Conservation (phyloP, 1,140 invertebrate genomes). For the Pogonus chalceus region DNA sequence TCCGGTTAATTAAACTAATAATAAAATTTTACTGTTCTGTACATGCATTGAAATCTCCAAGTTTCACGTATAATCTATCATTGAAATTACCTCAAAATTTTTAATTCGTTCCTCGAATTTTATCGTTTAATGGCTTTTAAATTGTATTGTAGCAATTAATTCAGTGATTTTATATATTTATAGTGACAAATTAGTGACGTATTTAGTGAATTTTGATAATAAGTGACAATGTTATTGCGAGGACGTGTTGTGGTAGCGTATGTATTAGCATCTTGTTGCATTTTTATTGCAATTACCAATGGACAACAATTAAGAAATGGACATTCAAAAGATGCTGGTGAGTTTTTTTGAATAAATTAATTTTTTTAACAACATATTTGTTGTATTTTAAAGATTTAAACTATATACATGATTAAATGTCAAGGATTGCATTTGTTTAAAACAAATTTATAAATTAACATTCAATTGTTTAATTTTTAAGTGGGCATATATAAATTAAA, state of each 20-base stretch:
- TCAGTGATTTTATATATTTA: too few relatives aligned
- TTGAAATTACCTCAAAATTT: too few relatives aligned
- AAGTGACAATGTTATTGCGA: neutral
- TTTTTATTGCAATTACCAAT: neutral
- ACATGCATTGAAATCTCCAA: too few relatives aligned
- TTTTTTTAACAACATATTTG: neutral
- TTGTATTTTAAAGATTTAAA: neutral
- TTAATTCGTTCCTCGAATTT: too few relatives aligned
- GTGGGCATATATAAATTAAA: neutral
- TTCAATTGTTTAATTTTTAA: neutral
- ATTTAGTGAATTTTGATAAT: too few relatives aligned
- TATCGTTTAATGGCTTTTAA: too few relatives aligned
- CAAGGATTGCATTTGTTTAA: neutral
- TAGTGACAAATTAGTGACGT: too few relatives aligned
- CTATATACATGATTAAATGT: neutral
- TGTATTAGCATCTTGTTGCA: neutral
- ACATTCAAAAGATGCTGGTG: neutral
- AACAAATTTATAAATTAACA: neutral
- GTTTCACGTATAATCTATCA: too few relatives aligned
- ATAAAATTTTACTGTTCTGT: too few relatives aligned
- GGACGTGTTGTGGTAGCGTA: neutral
- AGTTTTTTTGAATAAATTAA: neutral
- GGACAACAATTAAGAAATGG: neutral
- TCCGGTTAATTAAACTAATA: too few relatives aligned
- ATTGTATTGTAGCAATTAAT: too few relatives aligned